Conservation (phyloP, 2,113 vertebrate genomes). For the Ceyx cyanopectus region DNA sequence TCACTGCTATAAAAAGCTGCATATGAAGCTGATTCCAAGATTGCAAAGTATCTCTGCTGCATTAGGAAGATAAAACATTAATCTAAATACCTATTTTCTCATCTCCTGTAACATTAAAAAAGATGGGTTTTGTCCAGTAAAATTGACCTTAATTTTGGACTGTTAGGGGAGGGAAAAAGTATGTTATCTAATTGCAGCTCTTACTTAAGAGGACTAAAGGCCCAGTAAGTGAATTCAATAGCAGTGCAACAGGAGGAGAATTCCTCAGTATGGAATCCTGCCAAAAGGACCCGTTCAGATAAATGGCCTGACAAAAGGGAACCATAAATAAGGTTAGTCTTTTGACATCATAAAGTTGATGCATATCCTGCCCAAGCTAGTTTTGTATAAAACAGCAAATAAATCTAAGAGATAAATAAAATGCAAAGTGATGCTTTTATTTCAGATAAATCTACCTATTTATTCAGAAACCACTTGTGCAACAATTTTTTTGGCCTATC, state of each 20-base stretch:
- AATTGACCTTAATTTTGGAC: not conserved
- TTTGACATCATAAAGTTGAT: slow-evolving; percentile 29
- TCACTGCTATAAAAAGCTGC: not conserved
- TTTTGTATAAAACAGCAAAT: slow-evolving; percentile 48
- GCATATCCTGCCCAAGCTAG: slow-evolving; percentile 9
- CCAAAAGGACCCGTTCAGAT: slow-evolving; percentile 26
- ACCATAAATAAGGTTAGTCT: slow-evolving; percentile 41
- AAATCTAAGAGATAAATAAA: slow-evolving; percentile 58
- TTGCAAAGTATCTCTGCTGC: not conserved
- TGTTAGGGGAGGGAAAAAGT: not conserved
- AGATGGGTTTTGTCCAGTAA: not conserved
- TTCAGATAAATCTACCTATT: slow-evolving; percentile 27
- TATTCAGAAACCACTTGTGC: slow-evolving; percentile 9
- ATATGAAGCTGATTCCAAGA: not conserved
- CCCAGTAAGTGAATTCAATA: not conserved
- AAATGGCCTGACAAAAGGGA: slow-evolving; percentile 44
- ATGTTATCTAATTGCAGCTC: not conserved
- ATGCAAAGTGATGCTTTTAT: slow-evolving; percentile 18
- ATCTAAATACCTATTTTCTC: not conserved
- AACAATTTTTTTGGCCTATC: not conserved
- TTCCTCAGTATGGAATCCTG: not conserved
- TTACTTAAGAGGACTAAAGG: not conserved
- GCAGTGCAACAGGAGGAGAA: not conserved
- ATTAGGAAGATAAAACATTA: not conserved
- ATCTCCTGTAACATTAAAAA: not conserved